A percentile compares a stretch with the other conserved stretches of the same genome.
phyloP scores from a whole-genome alignment of 2,888 invertebrate species.

The Leptura quadrifasciata region DNA sequence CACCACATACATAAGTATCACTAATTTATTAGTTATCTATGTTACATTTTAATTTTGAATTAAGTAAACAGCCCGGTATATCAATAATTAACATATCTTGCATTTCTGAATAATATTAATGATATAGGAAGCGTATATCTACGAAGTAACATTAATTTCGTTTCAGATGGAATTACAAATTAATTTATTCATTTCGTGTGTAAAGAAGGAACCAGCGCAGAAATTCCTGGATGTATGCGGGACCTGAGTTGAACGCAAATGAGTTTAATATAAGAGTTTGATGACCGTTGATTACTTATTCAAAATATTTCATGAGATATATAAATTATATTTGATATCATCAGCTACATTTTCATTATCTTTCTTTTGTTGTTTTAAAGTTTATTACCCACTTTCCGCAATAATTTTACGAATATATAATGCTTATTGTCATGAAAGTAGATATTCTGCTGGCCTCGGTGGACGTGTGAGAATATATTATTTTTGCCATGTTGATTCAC shows the following conservation, averaged over 20 bases:
- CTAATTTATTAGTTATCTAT: too few relatives aligned
- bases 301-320: conserved; percentile 19
- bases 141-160: conserved; percentile 26
- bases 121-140: conserved; percentile 30
- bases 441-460: too few relatives aligned
- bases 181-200: conserved; percentile 46
- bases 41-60: too few relatives aligned
- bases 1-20: too few relatives aligned
- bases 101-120: conserved; percentile 29
- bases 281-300: conserved; percentile 51
- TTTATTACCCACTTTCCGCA: background rate
- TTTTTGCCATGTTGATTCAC: too few relatives aligned
- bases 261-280: conserved; percentile 43
- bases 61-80: conserved; percentile 15
- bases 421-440: too few relatives aligned
- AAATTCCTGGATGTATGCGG: conserved; percentile 44
- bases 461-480: too few relatives aligned
- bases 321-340: conserved; percentile 7
- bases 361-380: background rate
- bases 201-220: conserved; percentile 44
- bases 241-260: conserved; percentile 37
- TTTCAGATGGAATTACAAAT: conserved; percentile 29
- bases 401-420: too few relatives aligned
- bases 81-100: conserved; percentile 37
- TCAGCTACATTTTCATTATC: background rate